These are phyloP conservation scores for Chaetoderma sp. DNA, from an alignment of 2,888 invertebrate genomes.

Conservation along the genomic window DNA sequence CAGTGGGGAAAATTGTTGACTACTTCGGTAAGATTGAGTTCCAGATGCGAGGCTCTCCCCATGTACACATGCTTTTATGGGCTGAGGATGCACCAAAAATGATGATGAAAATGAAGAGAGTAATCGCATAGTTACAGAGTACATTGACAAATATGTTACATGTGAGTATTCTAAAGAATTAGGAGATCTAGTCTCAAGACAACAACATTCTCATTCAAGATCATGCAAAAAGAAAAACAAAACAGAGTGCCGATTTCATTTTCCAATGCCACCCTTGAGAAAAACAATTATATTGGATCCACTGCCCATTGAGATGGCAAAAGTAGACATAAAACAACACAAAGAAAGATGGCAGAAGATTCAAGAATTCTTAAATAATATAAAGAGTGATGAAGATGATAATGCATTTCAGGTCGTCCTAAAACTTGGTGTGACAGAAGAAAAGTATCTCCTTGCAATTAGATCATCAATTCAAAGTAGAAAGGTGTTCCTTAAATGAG, in stretches of 20 bases:
- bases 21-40: background rate
- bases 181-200: background rate
- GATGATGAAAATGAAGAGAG: slow-evolving; percentile 2
- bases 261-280: slow-evolving; percentile 15
- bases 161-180: background rate
- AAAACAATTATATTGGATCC: slow-evolving; percentile 18
- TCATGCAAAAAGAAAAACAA: slow-evolving; percentile 6
- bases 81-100: slow-evolving; percentile 4
- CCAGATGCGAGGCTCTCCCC: background rate
- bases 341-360: background rate
- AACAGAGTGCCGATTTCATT: slow-evolving; percentile 8
- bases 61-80: background rate
- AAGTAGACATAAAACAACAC: background rate
- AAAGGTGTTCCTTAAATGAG: slow-evolving; percentile 17
- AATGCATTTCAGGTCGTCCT: background rate
- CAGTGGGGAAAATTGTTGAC: background rate
- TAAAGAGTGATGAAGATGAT: background rate
- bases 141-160: slow-evolving; percentile 4
- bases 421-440: slow-evolving; percentile 1
- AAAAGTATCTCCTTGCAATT: background rate
- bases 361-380: background rate
- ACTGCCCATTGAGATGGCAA: background rate
- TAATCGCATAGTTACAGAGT: background rate
- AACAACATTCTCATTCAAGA: slow-evolving; percentile 5
- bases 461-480: background rate